Percentiles rank a stretch among this genome's conserved stretches.
These are phyloP conservation scores for Agrotis ipsilon DNA, from an alignment of 2,888 invertebrate genomes.

Conservation along the genomic window DNA sequence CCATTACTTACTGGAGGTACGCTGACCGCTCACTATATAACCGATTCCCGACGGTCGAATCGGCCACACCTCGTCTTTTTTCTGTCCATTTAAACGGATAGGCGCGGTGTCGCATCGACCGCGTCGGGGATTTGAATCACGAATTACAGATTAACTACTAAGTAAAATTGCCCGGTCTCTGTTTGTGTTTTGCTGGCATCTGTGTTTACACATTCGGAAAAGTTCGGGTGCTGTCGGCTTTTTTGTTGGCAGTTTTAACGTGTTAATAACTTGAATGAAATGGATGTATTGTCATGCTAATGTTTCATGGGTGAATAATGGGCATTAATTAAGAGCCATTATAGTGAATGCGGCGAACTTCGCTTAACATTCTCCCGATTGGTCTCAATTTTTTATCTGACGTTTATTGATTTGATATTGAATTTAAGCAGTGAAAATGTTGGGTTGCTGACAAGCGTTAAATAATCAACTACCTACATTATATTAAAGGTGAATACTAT, in stretches of 20 bases:
- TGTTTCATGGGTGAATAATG: constrained; percentile 33
- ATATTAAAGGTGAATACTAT: not conserved
- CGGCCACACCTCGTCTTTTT: constrained; percentile 78
- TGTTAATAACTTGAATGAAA: constrained; percentile 42
- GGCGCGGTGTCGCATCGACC: constrained; percentile 79
- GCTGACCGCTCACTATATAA: constrained; percentile 62
- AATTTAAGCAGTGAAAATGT: not conserved
- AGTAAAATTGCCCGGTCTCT: constrained; percentile 74
- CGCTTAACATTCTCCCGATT: not conserved
- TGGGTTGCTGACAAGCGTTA: not conserved
- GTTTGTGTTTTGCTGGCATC: constrained; percentile 55
- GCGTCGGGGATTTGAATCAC: constrained; percentile 76
- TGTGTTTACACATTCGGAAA: constrained; percentile 34
- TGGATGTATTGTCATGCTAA: constrained; percentile 35
- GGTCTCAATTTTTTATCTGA: not conserved
- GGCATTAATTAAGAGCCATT: constrained; percentile 41
- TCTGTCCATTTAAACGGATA: constrained; percentile 81
- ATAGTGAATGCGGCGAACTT: constrained; percentile 25
- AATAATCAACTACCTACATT: no score
- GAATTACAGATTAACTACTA: constrained; percentile 83
- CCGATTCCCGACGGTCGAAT: constrained; percentile 62
- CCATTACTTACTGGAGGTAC: constrained; percentile 45
- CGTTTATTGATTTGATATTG: not conserved
- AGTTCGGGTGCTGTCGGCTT: constrained; percentile 25
- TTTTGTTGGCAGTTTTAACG: constrained; percentile 29